Base-by-base conservation (phyloP, 2,888 invertebrate genomes). In the Cryptocephalus primarius region DNA sequence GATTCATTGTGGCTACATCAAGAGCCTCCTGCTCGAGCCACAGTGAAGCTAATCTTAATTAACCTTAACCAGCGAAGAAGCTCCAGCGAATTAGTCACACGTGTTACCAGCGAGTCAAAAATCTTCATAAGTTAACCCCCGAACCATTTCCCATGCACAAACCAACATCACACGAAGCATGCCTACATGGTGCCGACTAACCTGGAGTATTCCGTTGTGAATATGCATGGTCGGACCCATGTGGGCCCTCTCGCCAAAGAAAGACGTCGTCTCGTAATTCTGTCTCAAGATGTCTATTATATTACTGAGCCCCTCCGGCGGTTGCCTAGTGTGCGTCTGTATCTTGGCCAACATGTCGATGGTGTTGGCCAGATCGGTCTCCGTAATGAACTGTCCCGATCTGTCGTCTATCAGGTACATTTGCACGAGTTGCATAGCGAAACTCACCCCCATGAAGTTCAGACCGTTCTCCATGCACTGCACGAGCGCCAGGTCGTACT, bases 401-500 rank as follows among this genome's bases (percentile, higher is more conserved):
- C 90, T 76, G 60, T 94, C 92, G 57, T 88, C 93, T 41, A 92
- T 79, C 14, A 93, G 75, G 63, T 92, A 88, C 47, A 88, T 74
- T 68, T 89, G 92, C 1, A 94, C 83, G 13, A 96, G 73, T 60
- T 93, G 91, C 82, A 92, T 94, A 10, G 91, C 88, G 66, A 94
- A 93, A 8, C 82, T 80, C 1, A 92, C 84, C 1, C 88, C 90
- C 71, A 88, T 59, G 57, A 74, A 77, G 53, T 70, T 71, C n/a
- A 65, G 59, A 14, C 69, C 92, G 64, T 80, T 85, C 58, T 95
- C 95, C 82, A 96, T 87, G 52, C 83, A 78, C 58, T 86, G 85
- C 1, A 91, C 85, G 32, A 95, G 69, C 42, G 87, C 81, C 44
- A 85, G 68, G 69, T 95, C 94, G 60, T 88, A 86, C 64, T 84